Percentiles rank a stretch among this genome's conserved stretches.
phyloP scores from a whole-genome alignment of 2,888 invertebrate species.

The Lasioglossum lativentre region DNA sequence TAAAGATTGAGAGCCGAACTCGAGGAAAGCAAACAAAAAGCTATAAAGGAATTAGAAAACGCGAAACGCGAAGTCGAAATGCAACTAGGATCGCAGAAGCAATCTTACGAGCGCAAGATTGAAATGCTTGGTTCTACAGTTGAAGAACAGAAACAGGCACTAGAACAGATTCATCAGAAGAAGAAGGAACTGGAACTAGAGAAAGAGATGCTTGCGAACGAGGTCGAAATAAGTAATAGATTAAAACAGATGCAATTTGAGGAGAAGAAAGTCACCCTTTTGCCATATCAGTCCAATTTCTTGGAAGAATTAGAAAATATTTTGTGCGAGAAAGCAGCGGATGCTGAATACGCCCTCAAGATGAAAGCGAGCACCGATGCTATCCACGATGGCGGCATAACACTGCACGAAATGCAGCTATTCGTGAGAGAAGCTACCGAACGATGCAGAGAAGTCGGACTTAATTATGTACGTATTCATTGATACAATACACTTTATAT shows the following conservation, averaged over 20 bases:
- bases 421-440: constrained; percentile 83
- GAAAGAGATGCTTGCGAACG: constrained; percentile 81
- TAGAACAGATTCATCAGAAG: constrained; percentile 79
- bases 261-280: constrained; percentile 81
- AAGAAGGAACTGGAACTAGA: constrained; percentile 81
- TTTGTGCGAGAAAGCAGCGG: constrained; percentile 82
- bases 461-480: constrained; percentile 80
- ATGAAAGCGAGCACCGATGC: constrained; percentile 76
- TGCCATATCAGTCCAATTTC: constrained; percentile 86
- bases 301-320: constrained; percentile 86
- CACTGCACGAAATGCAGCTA: constrained; percentile 82
- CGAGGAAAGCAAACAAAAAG: constrained; percentile 82
- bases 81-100: constrained; percentile 80
- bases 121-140: constrained; percentile 78
- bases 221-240: constrained; percentile 84
- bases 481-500: neutral
- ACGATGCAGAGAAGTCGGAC: constrained; percentile 80
- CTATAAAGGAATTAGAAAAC: constrained; percentile 81
- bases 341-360: constrained; percentile 77
- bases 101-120: constrained; percentile 81
- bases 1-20: constrained; percentile 80
- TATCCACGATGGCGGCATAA: constrained; percentile 79
- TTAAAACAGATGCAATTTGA: constrained; percentile 84
- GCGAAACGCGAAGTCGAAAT: constrained; percentile 81
- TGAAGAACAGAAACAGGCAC: constrained; percentile 80